Conservation (phyloP, 2,113 vertebrate species). For the Scalopus aquaticus region DNA sequence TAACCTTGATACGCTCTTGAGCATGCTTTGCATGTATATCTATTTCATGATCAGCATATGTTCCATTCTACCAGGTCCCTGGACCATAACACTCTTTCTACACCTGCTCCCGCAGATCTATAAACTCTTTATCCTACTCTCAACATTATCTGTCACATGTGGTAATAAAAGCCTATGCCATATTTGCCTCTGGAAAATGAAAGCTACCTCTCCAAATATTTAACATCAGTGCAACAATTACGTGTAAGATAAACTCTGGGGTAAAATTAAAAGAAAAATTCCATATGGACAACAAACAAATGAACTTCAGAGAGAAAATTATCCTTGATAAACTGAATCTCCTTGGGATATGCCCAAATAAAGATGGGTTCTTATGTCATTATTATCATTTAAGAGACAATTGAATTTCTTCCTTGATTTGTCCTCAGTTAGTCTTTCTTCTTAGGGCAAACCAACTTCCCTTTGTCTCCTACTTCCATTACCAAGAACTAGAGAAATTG, state of each 20-base stretch:
- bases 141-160: neutral
- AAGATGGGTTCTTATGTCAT: neutral
- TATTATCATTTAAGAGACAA: neutral
- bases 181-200: neutral
- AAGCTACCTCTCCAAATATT: neutral
- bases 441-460: too few relatives aligned
- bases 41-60: slow-evolving; percentile 55
- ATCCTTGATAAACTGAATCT: slow-evolving; percentile 47
- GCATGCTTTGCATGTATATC: neutral
- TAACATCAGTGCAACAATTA: neutral
- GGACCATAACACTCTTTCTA: slow-evolving; percentile 51
- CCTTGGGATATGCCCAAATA: neutral
- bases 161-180: neutral
- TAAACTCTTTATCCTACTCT: neutral
- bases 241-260: neutral
- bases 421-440: neutral
- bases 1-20: neutral
- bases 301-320: slow-evolving; percentile 29
- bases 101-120: slow-evolving; percentile 55
- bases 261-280: neutral
- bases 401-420: neutral
- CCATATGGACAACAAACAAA: neutral
- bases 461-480: neutral
- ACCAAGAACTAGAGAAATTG: neutral
- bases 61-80: slow-evolving; percentile 41